These are phyloP conservation scores for Leptinotarsa lineolata DNA, from an alignment of 1,140 invertebrate species.

Conservation along the genomic window DNA sequence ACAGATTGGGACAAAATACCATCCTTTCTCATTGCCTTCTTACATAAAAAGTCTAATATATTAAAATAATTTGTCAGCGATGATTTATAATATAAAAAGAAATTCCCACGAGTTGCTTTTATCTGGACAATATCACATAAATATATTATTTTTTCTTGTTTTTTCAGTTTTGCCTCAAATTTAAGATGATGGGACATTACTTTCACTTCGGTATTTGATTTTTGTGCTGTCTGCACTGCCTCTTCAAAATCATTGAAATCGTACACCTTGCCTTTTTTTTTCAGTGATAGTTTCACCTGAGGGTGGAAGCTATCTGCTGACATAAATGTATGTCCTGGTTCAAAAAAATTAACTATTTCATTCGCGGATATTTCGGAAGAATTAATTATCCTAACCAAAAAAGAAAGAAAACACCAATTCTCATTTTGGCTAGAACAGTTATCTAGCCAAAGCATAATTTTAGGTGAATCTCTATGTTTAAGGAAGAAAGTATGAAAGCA, in stretches of 20 bases:
- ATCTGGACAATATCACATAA: too few species aligned
- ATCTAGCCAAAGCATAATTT: slow-evolving; percentile 38
- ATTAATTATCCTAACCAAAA: slow-evolving; percentile 37
- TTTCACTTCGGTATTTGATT: not conserved
- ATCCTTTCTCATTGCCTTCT: too few species aligned
- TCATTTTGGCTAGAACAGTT: slow-evolving; percentile 44
- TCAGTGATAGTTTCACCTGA: slow-evolving; percentile 27
- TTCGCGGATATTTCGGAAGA: slow-evolving; percentile 14
- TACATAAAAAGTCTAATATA: too few species aligned
- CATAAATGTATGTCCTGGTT: slow-evolving; percentile 31
- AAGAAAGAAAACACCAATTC: slow-evolving; percentile 16
- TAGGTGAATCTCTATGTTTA: slow-evolving; percentile 14
- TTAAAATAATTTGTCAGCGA: too few species aligned
- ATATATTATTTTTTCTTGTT: too few species aligned
- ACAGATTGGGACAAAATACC: too few species aligned
- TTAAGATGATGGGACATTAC: not conserved
- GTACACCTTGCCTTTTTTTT: slow-evolving; percentile 16
- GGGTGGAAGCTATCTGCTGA: slow-evolving; percentile 26
- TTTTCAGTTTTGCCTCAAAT: too few species aligned
- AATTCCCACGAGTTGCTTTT: too few species aligned
- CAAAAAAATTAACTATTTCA: slow-evolving; percentile 28
- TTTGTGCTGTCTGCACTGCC: slow-evolving; percentile 3
- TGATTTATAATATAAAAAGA: too few species aligned
- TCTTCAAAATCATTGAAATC: slow-evolving; percentile 25
- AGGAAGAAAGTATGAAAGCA: slow-evolving; percentile 40